Evolutionary conservation across 2,797 vertebrate genomes (phyloP).

Genomic region (Acrocephalus scirpaceus): DNA sequence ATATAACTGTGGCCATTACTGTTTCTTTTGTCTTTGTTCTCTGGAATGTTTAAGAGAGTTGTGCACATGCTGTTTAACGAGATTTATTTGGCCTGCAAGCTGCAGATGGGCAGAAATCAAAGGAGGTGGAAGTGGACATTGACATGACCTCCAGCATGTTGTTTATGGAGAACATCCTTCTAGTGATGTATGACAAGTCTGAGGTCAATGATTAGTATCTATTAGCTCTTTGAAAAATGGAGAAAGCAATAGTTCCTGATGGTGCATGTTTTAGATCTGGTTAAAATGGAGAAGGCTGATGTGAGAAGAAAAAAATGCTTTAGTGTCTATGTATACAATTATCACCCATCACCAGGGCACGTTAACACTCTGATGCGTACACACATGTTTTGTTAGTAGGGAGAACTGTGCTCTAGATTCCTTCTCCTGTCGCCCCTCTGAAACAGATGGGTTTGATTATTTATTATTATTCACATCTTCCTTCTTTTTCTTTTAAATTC

Average conservation of each 20-base stretch:
- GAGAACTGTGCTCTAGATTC: not conserved
- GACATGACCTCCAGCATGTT: constrained; percentile 66
- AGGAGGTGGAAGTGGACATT: constrained; percentile 72
- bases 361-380: not conserved
- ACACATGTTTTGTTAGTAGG: not conserved
- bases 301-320: not conserved
- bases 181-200: constrained; percentile 68
- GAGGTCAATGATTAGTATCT: constrained; percentile 69
- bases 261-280: constrained; percentile 60
- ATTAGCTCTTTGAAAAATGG: constrained; percentile 68
- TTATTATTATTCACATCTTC: constrained; percentile 49
- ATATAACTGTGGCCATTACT: constrained; percentile 48
- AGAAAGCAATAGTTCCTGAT: constrained; percentile 66
- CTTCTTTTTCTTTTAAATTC: not conserved
- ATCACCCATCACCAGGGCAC: not conserved
- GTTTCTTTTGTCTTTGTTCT: constrained; percentile 68
- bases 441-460: constrained; percentile 55
- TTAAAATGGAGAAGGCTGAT: constrained; percentile 24
- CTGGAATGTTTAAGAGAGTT: constrained; percentile 70
- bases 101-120: constrained; percentile 72
- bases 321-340: not conserved
- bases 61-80: constrained; percentile 70
- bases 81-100: constrained; percentile 70
- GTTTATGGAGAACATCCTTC: constrained; percentile 71
- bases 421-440: not conserved